Conservation (phyloP, 1,140 invertebrate species). For the Drosophila miranda region DNA sequence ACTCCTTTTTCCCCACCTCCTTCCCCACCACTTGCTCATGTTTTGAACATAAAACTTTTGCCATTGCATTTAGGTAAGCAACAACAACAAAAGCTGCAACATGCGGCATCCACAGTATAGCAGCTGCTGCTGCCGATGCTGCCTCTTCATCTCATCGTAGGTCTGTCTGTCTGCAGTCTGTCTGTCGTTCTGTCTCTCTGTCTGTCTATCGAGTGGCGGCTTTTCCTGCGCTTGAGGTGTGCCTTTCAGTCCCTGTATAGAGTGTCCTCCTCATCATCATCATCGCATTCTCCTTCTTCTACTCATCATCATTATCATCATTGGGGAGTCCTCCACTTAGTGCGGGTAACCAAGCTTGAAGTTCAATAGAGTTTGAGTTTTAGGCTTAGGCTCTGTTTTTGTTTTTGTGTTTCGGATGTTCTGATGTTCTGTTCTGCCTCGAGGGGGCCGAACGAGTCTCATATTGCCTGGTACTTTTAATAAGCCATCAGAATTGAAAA, state of each 20-base stretch:
- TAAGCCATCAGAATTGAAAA: slow-evolving; percentile 41
- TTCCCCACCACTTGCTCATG: slow-evolving; percentile 8
- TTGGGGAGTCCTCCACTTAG: slow-evolving; percentile 12
- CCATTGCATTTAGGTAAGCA: slow-evolving; percentile 57
- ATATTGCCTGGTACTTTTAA: slow-evolving; percentile 54
- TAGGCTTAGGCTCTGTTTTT: slow-evolving; percentile 25
- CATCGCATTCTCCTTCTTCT: background rate
- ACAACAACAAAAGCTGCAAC: slow-evolving; percentile 17
- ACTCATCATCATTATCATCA: slow-evolving; percentile 5
- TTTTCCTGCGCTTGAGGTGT: slow-evolving; percentile 67
- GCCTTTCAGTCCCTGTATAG: slow-evolving; percentile 24
- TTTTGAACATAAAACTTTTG: slow-evolving; percentile 67
- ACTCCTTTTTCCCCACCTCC: too few species aligned
- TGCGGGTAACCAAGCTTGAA: slow-evolving; percentile 46
- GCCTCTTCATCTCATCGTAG: slow-evolving; percentile 14
- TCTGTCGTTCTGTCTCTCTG: slow-evolving; percentile 19
- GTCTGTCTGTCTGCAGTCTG: slow-evolving; percentile 3
- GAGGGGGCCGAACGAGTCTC: slow-evolving; percentile 37
- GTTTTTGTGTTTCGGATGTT: slow-evolving; percentile 27
- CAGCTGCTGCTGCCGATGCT: slow-evolving; percentile 13
- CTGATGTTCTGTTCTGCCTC: slow-evolving; percentile 28
- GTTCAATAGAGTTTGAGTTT: slow-evolving; percentile 51
- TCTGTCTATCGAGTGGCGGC: slow-evolving; percentile 51
- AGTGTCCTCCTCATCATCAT: background rate
- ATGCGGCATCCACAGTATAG: background rate